Evolutionary conservation across 2,888 invertebrate genomes (phyloP).

Genomic region (Nomada ruficornis): DNA sequence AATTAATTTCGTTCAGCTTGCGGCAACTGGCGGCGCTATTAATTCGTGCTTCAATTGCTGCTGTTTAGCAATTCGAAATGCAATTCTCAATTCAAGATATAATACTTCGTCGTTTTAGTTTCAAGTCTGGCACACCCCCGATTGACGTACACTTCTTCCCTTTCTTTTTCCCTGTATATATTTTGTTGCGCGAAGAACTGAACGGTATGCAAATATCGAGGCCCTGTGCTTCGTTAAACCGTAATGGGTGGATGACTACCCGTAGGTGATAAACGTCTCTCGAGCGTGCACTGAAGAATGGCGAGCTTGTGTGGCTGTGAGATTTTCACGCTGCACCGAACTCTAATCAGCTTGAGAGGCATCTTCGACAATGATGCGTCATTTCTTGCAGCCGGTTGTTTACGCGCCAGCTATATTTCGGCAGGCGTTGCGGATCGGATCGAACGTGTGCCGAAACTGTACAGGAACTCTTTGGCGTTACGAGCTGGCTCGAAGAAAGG

Average conservation of each 20-base stretch:
- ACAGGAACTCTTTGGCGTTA: background rate
- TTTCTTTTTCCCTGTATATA: background rate
- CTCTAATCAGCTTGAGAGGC: constrained; percentile 11
- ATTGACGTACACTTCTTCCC: background rate
- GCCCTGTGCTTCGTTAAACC: constrained; percentile 30
- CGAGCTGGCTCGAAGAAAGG: constrained; percentile 31
- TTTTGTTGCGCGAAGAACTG: background rate
- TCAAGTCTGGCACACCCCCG: background rate
- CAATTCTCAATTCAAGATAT: no score
- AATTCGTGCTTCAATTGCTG: no score
- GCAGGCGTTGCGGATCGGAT: constrained; percentile 21
- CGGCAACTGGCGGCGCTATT: no score
- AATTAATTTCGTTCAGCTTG: no score
- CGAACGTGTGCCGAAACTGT: constrained; percentile 3
- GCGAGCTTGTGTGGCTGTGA: background rate
- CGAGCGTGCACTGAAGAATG: background rate
- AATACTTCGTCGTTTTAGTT: background rate
- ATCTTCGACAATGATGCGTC: background rate
- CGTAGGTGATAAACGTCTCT: background rate
- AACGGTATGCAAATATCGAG: constrained; percentile 42
- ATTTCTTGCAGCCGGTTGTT: constrained; percentile 12
- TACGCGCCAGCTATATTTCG: constrained; percentile 8
- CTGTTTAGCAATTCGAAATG: no score
- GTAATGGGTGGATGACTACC: background rate
- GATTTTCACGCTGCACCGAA: constrained; percentile 15